Evolutionary conservation across 2,888 invertebrate genomes (phyloP), one percentile per base, ranked within the genome.

Genomic region (Aporophyla lueneburgensis): DNA sequence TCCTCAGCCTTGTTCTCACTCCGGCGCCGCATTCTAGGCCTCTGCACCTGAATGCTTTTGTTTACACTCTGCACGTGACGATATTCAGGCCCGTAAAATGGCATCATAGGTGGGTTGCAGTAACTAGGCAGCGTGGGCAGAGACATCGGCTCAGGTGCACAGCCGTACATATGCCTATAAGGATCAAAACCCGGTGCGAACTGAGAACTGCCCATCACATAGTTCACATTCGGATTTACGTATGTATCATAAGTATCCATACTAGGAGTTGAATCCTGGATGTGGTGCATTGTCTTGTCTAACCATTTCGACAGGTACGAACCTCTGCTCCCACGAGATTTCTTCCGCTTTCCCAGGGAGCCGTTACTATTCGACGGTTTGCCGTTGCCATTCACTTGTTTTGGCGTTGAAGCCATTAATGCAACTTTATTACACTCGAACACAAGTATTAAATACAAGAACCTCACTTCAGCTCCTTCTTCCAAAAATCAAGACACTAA

Each of bases 61-160:
- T 93, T 94, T 68, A 92, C 92, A 84, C 89, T 93, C 75, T 93
- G 95, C 65, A 93, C 80, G 78, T 94, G 95, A 14, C 95, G 93
- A 85, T 93, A 94, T 54, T 96, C 96, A 12, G 94, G 92, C n/a
- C 92, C 92, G 69, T 93, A 93, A 53, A 88, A 77, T 10, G 91
- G 92, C 80, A 92, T 90, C 75, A 93, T 86, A 67, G 92, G 86
- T 73, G 95, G 93, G 84, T 91, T 93, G 90, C 96, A 97, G 88
- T 97, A 97, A 14, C 97, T 92, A 9, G 97, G 97, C 84, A 97
- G 97, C 85, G 97, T 95, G 24, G 98, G 98, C 83, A 98, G 93
- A 14, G 98, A 97, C 93, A 97, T 95, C 0, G 98, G 97, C 91
- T 98, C 98, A 78, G 97, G 93, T 7, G 97, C 92, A 83, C 95